These are phyloP conservation scores for Temnothorax curvispinosus DNA, from an alignment of 1,140 invertebrate species.

Conservation along the genomic window DNA sequence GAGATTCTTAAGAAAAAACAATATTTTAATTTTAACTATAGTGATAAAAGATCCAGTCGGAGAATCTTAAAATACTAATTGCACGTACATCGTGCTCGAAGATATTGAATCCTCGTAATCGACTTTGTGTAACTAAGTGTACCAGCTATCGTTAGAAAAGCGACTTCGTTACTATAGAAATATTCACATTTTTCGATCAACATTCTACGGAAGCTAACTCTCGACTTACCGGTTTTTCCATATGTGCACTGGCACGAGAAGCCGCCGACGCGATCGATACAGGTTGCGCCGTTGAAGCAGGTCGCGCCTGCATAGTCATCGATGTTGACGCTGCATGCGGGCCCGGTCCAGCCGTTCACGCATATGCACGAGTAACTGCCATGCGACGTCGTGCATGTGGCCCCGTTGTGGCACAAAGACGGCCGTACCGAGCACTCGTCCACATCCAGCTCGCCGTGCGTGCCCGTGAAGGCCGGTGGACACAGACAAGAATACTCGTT, in stretches of 20 bases:
- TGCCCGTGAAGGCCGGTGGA: constrained; percentile 94
- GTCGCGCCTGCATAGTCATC: constrained; percentile 97
- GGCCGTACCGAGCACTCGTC: constrained; percentile 93
- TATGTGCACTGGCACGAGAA: constrained; percentile 98
- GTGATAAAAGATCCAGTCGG: neutral
- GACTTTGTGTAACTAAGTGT: neutral
- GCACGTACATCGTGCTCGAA: neutral
- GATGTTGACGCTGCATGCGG: constrained; percentile 96
- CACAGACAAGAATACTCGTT: constrained; percentile 96
- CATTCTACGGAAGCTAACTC: neutral
- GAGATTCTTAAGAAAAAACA: neutral
- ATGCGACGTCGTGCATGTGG: constrained; percentile 96
- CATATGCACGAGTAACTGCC: constrained; percentile 98
- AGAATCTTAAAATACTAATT: constrained; percentile 29
- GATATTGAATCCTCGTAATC: constrained; percentile 24
- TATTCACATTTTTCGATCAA: neutral
- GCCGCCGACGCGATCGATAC: constrained; percentile 96
- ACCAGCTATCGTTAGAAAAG: neutral
- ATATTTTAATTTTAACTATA: neutral
- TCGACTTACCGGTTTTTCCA: constrained; percentile 94
- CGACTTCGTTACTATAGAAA: constrained; percentile 3
- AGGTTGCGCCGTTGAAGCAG: constrained; percentile 98
- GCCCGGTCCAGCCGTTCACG: constrained; percentile 97
- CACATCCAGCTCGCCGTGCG: constrained; percentile 92
- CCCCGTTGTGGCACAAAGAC: constrained; percentile 96